phyloP scores from a whole-genome alignment of 2,113 vertebrate genomes.

The Geothlypis trichas region DNA sequence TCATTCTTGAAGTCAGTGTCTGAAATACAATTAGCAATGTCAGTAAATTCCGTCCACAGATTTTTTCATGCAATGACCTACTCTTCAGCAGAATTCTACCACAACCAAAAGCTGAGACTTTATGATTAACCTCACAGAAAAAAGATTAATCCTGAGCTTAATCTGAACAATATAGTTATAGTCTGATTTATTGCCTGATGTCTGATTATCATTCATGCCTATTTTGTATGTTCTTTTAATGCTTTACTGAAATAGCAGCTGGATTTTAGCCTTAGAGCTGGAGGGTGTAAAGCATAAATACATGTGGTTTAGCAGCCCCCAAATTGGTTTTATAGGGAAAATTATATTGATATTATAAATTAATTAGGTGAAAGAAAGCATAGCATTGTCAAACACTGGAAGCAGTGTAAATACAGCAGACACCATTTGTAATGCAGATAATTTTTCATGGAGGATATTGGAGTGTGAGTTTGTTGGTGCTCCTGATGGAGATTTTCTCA shows the following conservation, averaged over 20 bases:
- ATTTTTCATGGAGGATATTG: not conserved
- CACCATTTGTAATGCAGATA: not conserved
- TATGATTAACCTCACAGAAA: not conserved
- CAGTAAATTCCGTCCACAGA: not conserved
- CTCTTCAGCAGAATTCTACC: not conserved
- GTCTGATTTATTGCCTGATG: not conserved
- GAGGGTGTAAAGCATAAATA: not conserved
- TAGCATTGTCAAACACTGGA: not conserved
- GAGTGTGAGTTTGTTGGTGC: not conserved
- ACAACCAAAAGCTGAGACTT: not conserved
- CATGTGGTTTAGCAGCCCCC: rapidly evolving
- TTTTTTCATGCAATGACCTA: not conserved
- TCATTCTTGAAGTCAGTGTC: not conserved
- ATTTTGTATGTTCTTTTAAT: not conserved
- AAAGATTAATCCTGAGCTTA: not conserved
- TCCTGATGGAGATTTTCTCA: not conserved
- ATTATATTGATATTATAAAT: not conserved
- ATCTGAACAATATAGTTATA: not conserved
- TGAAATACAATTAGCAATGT: not conserved
- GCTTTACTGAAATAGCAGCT: not conserved
- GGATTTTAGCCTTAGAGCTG: not conserved
- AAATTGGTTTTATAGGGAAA: not conserved
- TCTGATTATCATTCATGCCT: not conserved
- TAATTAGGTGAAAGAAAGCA: not conserved
- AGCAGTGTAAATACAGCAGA: not conserved